Evolutionary conservation across 2,888 invertebrate genomes (phyloP), one percentile per base, ranked within the genome.

Genomic region (Elmis aenea): DNA sequence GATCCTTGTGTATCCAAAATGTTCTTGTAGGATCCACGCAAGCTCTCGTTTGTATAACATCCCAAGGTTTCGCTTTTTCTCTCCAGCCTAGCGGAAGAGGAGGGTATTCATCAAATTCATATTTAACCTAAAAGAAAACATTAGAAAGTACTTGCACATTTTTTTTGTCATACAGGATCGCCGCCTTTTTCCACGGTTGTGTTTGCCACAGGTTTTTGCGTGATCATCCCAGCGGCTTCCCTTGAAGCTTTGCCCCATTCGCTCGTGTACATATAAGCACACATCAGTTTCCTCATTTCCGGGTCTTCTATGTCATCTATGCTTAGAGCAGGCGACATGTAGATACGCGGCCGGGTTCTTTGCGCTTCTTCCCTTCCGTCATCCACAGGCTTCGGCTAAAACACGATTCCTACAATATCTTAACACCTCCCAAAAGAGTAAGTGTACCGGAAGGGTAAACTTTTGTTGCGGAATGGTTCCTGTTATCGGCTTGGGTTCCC

Each of bases 271-370:
- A 62, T 62, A 31, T 53, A 54, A 10, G 58, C 38, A 12, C 61
- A 50, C 3, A 70, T 29, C 6, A 64, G 30, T 24, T 59, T 51
- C 20, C 66, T 51, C 50, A 62, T 59, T 40, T 64, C 55, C 13
- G 55, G 50, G 45, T 69, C 66, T 4, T 57, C 51, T 2, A 67
- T 53, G 25, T 69, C 64, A 38, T 69, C 68, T 23, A 69, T 50
- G 36, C 64, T 58, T 3, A 66, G 57, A 6, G 62, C 66, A 1
- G 68, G 67, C 2, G 63, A 56, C 48, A 62, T 57, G 24, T 59
- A 63, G 20, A 59, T 40, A n/a, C 62, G 52, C 2, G 64, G 64
- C 39, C 64, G 53, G 3, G 57, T 62, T 49, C 57, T 64, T 3
- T 58, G 55, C 2, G 52, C 58, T 33, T 61, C 55, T 14, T 58